phyloP scores from a whole-genome alignment of 2,113 vertebrate species.

The Girardinichthys multiradiatus region DNA sequence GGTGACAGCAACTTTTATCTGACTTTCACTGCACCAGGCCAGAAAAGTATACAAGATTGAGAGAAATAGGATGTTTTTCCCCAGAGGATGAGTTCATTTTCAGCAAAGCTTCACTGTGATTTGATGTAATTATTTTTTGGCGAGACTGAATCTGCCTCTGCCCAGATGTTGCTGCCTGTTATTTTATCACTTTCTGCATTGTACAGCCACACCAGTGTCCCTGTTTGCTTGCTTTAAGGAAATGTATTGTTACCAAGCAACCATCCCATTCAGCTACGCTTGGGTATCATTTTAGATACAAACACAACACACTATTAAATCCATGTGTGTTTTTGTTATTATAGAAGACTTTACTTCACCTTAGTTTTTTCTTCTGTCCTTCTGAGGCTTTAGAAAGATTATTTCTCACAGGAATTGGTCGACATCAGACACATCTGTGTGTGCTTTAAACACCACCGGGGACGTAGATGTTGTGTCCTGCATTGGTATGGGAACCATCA shows the following conservation, averaged over 20 bases:
- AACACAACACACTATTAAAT: conserved; percentile 38
- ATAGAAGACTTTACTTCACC: conserved; percentile 22
- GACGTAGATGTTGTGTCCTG: background rate
- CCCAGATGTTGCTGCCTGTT: conserved; percentile 57
- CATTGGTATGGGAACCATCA: background rate
- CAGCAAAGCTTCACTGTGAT: conserved; percentile 23
- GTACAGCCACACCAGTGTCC: conserved; percentile 38
- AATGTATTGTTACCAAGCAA: conserved; percentile 53
- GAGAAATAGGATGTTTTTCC: conserved; percentile 16
- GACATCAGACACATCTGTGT: conserved; percentile 3
- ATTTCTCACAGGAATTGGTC: conserved; percentile 17
- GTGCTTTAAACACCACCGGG: background rate
- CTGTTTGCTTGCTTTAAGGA: conserved; percentile 57
- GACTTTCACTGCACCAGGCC: background rate
- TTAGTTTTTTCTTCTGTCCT: conserved; percentile 18
- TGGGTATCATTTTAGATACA: conserved; percentile 48
- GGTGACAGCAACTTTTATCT: background rate
- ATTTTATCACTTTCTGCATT: conserved; percentile 46
- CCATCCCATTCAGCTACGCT: conserved; percentile 45
- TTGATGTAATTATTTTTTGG: background rate
- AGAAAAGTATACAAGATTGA: background rate
- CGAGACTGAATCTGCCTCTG: conserved; percentile 34
- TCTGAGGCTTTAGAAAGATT: conserved; percentile 23
- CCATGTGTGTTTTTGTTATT: conserved; percentile 14
- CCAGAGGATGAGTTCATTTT: conserved; percentile 18